Evolutionary conservation across 2,797 vertebrate species (phyloP).

Genomic region (Gymnopithys bicolor): DNA sequence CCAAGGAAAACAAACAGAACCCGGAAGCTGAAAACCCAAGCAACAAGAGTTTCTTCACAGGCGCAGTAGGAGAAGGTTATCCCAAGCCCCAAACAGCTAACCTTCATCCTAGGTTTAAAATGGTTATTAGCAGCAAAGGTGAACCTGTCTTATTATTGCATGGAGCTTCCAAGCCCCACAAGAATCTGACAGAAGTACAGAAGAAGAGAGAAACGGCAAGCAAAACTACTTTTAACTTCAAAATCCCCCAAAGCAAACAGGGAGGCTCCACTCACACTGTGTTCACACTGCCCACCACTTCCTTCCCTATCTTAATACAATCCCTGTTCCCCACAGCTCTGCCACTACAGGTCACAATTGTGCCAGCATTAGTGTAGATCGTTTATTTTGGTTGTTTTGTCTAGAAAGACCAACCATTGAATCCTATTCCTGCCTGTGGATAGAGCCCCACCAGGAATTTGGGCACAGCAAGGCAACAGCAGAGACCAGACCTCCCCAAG

Average conservation of each 20-base stretch:
- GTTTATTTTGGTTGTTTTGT: neutral
- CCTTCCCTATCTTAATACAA: too few species aligned
- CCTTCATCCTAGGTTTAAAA: neutral
- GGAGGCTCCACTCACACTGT: neutral
- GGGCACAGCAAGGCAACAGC: accelerated
- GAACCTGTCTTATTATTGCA: neutral
- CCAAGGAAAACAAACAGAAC: neutral
- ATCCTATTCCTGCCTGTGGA: accelerated
- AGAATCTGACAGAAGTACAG: neutral
- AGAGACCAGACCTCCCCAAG: neutral
- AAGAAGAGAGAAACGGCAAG: neutral
- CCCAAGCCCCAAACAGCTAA: neutral
- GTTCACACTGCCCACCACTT: too few species aligned
- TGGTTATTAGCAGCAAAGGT: neutral
- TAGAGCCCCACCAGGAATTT: neutral
- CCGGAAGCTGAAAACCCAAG: neutral
- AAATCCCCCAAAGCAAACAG: neutral
- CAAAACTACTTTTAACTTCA: neutral
- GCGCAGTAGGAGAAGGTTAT: neutral
- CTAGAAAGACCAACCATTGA: accelerated
- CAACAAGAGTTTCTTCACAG: neutral
- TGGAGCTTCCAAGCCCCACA: neutral
- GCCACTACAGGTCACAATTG: accelerated
- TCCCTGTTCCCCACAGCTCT: neutral
- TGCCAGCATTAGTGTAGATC: neutral